Base-by-base conservation (phyloP, 2,888 invertebrate species). In the Rhyacophila evoluta region DNA sequence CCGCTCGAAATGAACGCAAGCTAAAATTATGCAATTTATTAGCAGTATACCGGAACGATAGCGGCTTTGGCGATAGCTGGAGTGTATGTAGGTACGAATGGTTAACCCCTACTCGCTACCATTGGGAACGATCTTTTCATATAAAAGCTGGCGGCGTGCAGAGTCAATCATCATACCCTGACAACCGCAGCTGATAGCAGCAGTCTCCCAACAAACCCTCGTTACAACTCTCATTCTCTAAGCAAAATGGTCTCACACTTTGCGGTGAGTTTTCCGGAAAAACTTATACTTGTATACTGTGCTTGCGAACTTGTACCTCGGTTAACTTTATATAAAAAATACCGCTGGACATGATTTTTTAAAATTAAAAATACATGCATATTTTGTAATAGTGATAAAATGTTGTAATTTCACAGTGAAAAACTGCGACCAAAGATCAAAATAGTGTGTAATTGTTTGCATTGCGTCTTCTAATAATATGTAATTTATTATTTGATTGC, bases 241-340 rank as follows among this genome's bases (percentile, higher is more conserved):
- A 84, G 83, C 85, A 86, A 83, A 83, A 91, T 91, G 91, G 88
- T 88, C 85, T 86, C 87, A 83, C 87, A 87, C 84, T 84, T 90
- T 85, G 85, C 90, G 90, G 91, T 91, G 86, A 90, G 90, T 89
- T 75, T 38, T 36, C 1, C 67, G 55, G 12, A 71, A 75, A 39
- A 39, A 39, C 6, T 39, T 39, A 1, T 39, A 39, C 12, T 6
- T 15, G 6, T 10, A 12, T 39, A 39, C 39, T 39, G 39, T 39
- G 39, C 15, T 39, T 39, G 39, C 39, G 39, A 39, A 39, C 39
- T 39, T 5, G 39, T 39, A 15, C 39, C 6, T 39, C 15, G 39
- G 1, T 39, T 39, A 39, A 1, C 15, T 15, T 39, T 12, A 2
- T 4, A 1, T 12, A 39, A 12, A 15, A 39, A 39, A 6, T 12